A percentile compares a stretch with the other conserved stretches of the same genome.
phyloP scores from a whole-genome alignment of 2,797 vertebrate genomes.

The Amazona finschi region DNA sequence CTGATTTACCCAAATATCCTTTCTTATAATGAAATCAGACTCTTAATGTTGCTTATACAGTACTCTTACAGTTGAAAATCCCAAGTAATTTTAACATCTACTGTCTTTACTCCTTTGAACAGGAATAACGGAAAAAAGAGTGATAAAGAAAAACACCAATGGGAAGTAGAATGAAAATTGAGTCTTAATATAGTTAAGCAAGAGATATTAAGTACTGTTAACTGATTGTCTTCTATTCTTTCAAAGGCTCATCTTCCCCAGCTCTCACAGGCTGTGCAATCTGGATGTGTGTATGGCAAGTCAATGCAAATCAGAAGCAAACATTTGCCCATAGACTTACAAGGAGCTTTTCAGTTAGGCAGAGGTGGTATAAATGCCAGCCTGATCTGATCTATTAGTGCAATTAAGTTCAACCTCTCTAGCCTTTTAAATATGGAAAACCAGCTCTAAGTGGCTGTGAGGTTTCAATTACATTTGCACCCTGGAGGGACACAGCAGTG shows the following conservation, averaged over 20 bases:
- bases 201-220: conserved; percentile 61
- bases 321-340: not conserved
- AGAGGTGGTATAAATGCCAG: not conserved
- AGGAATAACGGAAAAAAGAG: conserved; percentile 26
- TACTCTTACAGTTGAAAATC: not conserved
- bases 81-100: not conserved
- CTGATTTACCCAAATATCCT: not conserved
- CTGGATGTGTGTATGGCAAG: not conserved
- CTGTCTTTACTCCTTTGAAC: conserved; percentile 26
- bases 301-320: not conserved
- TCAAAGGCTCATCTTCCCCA: not conserved
- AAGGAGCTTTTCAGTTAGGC: not conserved
- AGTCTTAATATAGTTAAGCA: conserved; percentile 51
- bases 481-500: conserved; percentile 28
- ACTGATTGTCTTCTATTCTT: conserved; percentile 43
- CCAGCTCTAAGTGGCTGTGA: conserved; percentile 60
- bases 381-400: conserved; percentile 13
- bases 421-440: conserved; percentile 34
- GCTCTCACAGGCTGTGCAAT: rapidly evolving
- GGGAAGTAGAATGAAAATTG: conserved; percentile 38
- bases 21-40: not conserved
- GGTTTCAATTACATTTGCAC: conserved; percentile 72
- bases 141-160: conserved; percentile 34
- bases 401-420: conserved; percentile 59
- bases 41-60: not conserved